Conservation (phyloP, 2,113 vertebrate genomes). For the Podarcis muralis region DNA sequence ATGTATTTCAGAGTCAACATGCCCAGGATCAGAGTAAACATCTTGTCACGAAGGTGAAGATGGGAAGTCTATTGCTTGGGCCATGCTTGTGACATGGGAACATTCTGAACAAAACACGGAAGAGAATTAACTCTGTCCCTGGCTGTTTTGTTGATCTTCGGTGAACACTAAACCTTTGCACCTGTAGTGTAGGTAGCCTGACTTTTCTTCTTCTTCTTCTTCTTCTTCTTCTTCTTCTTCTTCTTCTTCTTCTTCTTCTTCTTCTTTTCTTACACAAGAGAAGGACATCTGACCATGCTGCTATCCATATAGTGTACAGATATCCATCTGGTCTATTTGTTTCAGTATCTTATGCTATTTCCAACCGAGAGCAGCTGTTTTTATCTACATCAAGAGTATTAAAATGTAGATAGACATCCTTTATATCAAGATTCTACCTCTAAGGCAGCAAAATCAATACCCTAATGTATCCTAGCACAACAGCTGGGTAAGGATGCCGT, state of each 20-base stretch:
- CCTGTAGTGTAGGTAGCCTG: not conserved
- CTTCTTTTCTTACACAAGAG: not conserved
- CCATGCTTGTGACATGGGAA: not conserved
- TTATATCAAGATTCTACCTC: constrained; percentile 18
- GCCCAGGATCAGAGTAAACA: not conserved
- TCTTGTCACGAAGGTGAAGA: not conserved
- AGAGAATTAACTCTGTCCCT: not conserved
- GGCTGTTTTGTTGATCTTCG: not conserved
- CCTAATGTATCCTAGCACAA: not conserved
- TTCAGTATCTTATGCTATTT: not conserved
- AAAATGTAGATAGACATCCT: constrained; percentile 26
- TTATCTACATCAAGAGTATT: not conserved
- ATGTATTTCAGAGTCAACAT: not conserved
- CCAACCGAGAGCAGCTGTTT: constrained; percentile 4
- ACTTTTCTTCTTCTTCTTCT: not conserved
- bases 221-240: not conserved
- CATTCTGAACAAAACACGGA: not conserved
- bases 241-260: not conserved
- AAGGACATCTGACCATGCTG: not conserved
- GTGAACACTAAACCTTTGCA: not conserved
- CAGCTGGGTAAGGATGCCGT: not conserved
- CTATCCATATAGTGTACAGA: not conserved
- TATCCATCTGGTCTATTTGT: not conserved
- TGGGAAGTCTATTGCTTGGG: not conserved
- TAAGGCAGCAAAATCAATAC: constrained; percentile 13